Conservation (phyloP, 2,888 invertebrate genomes). For the Baccha elongata region DNA sequence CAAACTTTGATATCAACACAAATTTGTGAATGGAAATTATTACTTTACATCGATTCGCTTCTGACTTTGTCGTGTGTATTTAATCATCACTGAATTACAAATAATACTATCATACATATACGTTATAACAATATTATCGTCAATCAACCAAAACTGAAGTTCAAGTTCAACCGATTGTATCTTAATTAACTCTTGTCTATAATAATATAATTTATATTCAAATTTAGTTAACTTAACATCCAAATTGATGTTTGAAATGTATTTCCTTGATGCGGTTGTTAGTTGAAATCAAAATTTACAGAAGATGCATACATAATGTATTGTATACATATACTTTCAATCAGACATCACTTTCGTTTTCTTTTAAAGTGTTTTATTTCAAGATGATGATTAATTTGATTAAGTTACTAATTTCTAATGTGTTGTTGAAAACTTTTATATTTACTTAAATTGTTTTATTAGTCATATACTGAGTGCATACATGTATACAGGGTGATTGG, state of each 20-base stretch:
- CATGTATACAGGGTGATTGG: too few relatives aligned
- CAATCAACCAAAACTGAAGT: conserved; percentile 39
- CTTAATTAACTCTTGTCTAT: background rate
- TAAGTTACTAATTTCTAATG: too few relatives aligned
- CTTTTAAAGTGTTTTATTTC: too few relatives aligned
- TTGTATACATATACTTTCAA: too few relatives aligned
- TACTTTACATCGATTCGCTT: conserved; percentile 1
- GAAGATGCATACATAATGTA: too few relatives aligned
- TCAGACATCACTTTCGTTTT: conserved; percentile 22
- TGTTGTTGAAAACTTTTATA: too few relatives aligned
- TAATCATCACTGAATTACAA: background rate
- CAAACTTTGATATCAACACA: background rate
- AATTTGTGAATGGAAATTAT: conserved; percentile 23
- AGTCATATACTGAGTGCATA: too few relatives aligned
- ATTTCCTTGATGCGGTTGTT: background rate
- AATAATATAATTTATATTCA: conserved; percentile 25
- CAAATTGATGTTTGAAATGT: background rate
- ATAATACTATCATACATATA: background rate
- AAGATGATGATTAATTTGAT: too few relatives aligned
- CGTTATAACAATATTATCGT: background rate
- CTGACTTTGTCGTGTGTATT: background rate
- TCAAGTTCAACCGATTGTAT: conserved; percentile 45
- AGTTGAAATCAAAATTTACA: background rate
- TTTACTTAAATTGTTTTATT: too few relatives aligned
- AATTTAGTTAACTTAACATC: conserved; percentile 33